Percentiles rank a stretch among this genome's conserved stretches.
Conservation (phyloP, 2,797 vertebrate genomes). For the Cichlasoma orientale region DNA sequence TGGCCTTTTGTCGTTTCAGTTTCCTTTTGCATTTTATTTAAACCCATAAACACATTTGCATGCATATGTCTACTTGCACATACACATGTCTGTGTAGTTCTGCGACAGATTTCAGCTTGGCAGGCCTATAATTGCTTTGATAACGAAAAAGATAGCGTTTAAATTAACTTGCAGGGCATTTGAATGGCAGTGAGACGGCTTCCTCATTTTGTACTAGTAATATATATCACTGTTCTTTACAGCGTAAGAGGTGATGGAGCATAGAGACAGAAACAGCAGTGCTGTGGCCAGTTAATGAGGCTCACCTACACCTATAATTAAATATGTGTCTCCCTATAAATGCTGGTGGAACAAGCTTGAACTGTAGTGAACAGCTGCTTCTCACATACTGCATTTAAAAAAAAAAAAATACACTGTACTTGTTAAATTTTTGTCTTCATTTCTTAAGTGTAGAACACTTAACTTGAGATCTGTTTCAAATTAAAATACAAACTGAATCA, state of each 20-base stretch:
- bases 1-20: not conserved
- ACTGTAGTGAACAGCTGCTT: not conserved
- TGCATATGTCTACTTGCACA: not conserved
- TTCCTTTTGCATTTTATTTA: not conserved
- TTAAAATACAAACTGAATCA: rapidly evolving
- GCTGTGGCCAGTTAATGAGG: constrained; percentile 5
- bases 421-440: not conserved
- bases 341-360: not conserved
- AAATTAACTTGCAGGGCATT: not conserved
- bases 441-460: not conserved
- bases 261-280: not conserved
- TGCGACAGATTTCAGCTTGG: constrained; percentile 1
- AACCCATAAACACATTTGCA: not conserved
- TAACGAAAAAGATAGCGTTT: not conserved
- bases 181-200: not conserved
- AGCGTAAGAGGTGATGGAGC: constrained; percentile 4
- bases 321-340: not conserved
- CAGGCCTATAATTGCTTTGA: constrained; percentile 5
- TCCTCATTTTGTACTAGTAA: not conserved
- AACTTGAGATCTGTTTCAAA: not conserved
- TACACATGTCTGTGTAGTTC: not conserved
- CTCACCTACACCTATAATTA: constrained; percentile 17
- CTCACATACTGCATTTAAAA: not conserved
- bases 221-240: not conserved
- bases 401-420: not conserved